Conservation (phyloP, 2,797 vertebrate species). For the Poecilia wingei region DNA sequence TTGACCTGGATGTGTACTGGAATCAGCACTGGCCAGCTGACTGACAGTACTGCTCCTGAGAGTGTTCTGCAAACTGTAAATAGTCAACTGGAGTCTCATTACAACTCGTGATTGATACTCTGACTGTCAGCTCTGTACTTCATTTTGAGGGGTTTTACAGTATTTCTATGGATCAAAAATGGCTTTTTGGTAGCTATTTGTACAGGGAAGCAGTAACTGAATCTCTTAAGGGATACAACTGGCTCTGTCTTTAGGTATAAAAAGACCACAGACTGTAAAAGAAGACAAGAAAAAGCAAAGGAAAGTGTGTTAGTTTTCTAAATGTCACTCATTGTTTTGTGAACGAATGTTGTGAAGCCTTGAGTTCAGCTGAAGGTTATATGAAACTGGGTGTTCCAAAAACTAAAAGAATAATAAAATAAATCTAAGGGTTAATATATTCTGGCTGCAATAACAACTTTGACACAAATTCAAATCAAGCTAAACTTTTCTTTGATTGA, state of each 20-base stretch:
- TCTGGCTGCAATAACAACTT: neutral
- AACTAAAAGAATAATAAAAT: neutral
- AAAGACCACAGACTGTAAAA: neutral
- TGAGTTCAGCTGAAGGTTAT: neutral
- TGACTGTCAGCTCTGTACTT: conserved; percentile 34
- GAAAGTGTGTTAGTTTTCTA: neutral
- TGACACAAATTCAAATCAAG: neutral
- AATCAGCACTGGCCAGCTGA: conserved; percentile 37
- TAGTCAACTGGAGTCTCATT: conserved; percentile 46
- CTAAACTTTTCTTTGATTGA: neutral
- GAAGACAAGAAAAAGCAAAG: neutral
- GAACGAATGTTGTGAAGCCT: conserved; percentile 9
- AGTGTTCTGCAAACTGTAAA: conserved; percentile 52
- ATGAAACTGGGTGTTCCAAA: neutral
- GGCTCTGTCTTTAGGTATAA: neutral
- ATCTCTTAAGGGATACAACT: neutral
- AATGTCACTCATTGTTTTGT: conserved; percentile 9
- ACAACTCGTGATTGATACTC: conserved; percentile 32
- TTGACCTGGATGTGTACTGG: conserved; percentile 48
- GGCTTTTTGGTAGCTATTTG: conserved; percentile 13
- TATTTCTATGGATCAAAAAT: conserved; percentile 27
- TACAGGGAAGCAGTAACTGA: conserved; percentile 7
- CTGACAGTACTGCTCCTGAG: conserved; percentile 48
- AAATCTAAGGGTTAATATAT: neutral
- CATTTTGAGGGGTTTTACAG: conserved; percentile 16